Percentiles rank a stretch among this genome's conserved stretches.
Conservation (phyloP, 1,140 invertebrate species). For the Aplysia californica region DNA sequence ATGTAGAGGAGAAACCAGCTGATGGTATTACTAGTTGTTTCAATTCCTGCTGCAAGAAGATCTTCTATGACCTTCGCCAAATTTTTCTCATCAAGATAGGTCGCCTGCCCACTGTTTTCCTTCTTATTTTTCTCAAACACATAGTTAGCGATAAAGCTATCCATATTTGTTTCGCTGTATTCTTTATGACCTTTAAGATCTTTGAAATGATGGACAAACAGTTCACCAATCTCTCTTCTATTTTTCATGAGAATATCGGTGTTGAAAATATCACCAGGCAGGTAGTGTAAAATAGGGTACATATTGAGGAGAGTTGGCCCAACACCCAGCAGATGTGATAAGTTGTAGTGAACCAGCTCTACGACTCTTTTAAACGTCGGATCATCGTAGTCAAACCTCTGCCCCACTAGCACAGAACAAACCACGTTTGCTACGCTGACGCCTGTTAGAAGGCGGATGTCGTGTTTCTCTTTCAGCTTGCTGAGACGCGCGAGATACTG, state of each 20-base stretch:
- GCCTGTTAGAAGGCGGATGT: not conserved
- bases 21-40: slow-evolving; percentile 86
- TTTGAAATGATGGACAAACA: not conserved
- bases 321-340: not conserved
- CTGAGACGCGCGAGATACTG: not conserved
- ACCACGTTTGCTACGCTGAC: slow-evolving; percentile 79
- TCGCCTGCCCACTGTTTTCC: not conserved
- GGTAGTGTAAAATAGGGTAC: slow-evolving; percentile 20
- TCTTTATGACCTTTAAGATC: not conserved
- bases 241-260: slow-evolving; percentile 18
- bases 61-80: slow-evolving; percentile 70
- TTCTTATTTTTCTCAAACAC: not conserved
- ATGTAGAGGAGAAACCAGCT: too few species aligned
- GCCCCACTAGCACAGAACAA: slow-evolving; percentile 88
- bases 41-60: slow-evolving; percentile 88
- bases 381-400: too few species aligned
- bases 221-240: not conserved
- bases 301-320: not conserved
- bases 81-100: slow-evolving; percentile 25
- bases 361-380: slow-evolving; percentile 22
- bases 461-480: not conserved
- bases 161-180: not conserved
- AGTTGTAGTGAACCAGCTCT: not conserved
- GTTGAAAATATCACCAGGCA: slow-evolving; percentile 37
- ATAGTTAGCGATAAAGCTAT: slow-evolving; percentile 39